Base-by-base conservation (phyloP, 2,797 vertebrate species). In the Hippopotamyrus pictus region DNA sequence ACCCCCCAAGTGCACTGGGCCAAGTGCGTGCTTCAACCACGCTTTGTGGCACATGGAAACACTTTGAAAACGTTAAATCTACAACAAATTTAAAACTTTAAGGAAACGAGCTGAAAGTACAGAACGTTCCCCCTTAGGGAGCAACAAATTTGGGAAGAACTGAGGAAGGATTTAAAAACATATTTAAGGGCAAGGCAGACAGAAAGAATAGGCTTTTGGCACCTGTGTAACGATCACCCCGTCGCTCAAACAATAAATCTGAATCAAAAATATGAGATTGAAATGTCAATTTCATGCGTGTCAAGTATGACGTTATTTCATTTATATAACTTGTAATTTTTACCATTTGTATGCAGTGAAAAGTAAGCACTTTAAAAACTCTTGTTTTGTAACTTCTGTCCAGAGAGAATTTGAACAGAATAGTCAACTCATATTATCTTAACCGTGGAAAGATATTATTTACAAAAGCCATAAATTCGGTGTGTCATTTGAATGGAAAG, bases 321-420 rank as follows among this genome's bases (percentile, higher is more conserved):
- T 79, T 76, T 76, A 76, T 76, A 76, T 76, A 76, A 76, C 69
- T 73, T 76, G 12, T 76, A 41, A 76, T n/a, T 79, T 79, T 79
- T 79, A 44, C 73, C 73, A 79, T 44, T 44, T 44, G 33, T n/a
- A 79, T 44, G 73, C 17, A 44, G 37, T 79, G 73, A 79, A 79
- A 44, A 79, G 73, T 79, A 79, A 44, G 3, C 73, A 79, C 73
- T 79, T 44, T 79, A 79, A 19, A 76, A 79, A 79, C 37, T 44
- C 73, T 79, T 79, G 37, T 79, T 19, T 7, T n/a, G 37, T 79
- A 37, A 79, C 37, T 79, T 44, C 17, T 44, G 73, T 79, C 17
- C 37, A 69, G 65, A 69, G 29, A 69, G 12, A 69, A 69, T 79
- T 3, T 79, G 33, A 79, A 79, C 17, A 79, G 14, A 79, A 79